Base-by-base conservation (phyloP, 2,113 vertebrate genomes). In the Pterophyllum scalare region DNA sequence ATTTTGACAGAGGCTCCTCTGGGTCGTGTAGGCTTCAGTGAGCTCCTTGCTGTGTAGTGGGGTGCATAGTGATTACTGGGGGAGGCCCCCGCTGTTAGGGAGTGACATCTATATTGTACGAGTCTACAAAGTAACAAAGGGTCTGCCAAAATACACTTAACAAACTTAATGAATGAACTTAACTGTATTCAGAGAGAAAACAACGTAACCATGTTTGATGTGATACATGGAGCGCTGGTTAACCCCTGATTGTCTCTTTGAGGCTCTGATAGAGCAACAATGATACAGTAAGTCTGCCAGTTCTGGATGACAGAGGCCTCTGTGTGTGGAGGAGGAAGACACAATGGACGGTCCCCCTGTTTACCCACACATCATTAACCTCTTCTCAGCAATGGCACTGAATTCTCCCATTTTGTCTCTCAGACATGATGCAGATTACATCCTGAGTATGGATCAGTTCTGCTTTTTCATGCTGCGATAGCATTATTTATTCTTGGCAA, bases 331-430 rank as follows among this genome's bases (percentile, higher is more conserved):
- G 88, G 59, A 80, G 70, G 62, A 75, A 81, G 75, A 77, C 26
- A 31, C 72, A 60, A 65, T 38, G 77, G 79, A 80, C 2, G 0
- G 61, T 79, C 72, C 49, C 15, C 88, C 22, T 74, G 79, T 86
- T 86, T 74, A 75, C 57, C 61, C 67, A 38, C 59, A 84, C 86
- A 85, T 94, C 90, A 90, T 93, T 94, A 92, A 88, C 81, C 83
- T 84, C n/a, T 60, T 74, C 62, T 80, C 52, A 59, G 57, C 3
- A 2, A 49, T 33, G 74, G 3, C 31, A 59, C 31, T 80, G 61
- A 59, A 17, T 64, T 74, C 57, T 59, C 38, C 35, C 8, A 40
- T 35, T 35, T 58, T 35, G 59, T 72, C 62, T 78, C 35, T 49
- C 6, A 10, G 19, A 77, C 8, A 52, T 9, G 28, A 61, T 65